Percentiles rank a stretch among this genome's conserved stretches.
Evolutionary conservation across 2,113 vertebrate species (phyloP).

Genomic region (Acanthisitta chloris): DNA sequence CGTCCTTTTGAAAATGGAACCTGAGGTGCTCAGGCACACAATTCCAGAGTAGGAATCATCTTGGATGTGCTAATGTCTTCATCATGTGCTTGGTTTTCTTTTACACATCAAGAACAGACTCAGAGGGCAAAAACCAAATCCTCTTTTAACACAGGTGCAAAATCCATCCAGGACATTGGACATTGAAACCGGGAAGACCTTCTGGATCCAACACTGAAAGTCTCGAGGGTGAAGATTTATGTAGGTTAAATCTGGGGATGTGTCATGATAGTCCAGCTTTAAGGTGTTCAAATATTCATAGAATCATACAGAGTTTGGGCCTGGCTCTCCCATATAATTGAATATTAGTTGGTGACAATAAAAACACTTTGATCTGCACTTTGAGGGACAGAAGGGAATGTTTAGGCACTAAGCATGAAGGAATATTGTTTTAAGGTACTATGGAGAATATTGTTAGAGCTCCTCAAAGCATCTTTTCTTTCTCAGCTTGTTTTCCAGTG

Average conservation of each 20-base stretch:
- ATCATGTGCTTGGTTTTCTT: accelerated
- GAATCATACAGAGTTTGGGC: background rate
- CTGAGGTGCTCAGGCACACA: background rate
- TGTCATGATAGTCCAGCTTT: background rate
- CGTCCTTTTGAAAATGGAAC: background rate
- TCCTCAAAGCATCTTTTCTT: background rate
- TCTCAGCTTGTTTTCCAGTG: background rate
- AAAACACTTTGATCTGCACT: accelerated
- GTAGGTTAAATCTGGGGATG: background rate
- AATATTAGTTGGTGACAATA: background rate
- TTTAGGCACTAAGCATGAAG: background rate
- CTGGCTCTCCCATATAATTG: background rate
- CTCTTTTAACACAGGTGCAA: background rate
- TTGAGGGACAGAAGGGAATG: background rate
- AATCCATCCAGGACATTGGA: background rate
- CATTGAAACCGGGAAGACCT: background rate
- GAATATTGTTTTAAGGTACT: background rate
- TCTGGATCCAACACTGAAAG: background rate
- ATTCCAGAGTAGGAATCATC: background rate
- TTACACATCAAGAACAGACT: accelerated
- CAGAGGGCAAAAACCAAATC: background rate
- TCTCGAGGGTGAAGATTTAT: background rate
- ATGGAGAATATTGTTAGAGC: background rate
- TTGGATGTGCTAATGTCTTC: background rate
- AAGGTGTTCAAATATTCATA: background rate